Evolutionary conservation across 2,888 invertebrate species (phyloP).

Genomic region (Mythimna pallens): DNA sequence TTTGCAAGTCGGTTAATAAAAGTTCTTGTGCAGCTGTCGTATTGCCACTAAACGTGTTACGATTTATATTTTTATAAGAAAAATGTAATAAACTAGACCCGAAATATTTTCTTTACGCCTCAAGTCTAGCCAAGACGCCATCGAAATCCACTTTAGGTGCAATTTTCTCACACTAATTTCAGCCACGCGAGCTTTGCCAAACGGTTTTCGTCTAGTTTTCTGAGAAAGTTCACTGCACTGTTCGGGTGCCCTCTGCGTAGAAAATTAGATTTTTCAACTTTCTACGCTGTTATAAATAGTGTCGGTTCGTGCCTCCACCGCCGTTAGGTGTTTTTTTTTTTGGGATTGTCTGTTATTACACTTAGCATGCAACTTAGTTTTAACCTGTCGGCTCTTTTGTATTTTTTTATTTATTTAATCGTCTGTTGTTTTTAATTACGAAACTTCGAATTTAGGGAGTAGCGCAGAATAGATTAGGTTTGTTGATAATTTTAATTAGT

Average conservation of each 20-base stretch:
- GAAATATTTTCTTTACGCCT: slow-evolving; percentile 44
- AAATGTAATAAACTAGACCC: slow-evolving; percentile 11
- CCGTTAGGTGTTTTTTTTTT: slow-evolving; percentile 50
- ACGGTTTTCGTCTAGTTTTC: slow-evolving; percentile 82
- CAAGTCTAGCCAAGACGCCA: slow-evolving; percentile 55
- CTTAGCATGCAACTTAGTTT: slow-evolving; percentile 61
- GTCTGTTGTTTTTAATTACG: slow-evolving; percentile 62
- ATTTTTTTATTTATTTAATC: slow-evolving; percentile 37
- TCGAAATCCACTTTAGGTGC: slow-evolving; percentile 58
- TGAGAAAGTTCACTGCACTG: slow-evolving; percentile 81
- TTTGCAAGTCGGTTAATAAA: no score
- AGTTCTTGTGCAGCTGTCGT: slow-evolving; percentile 3
- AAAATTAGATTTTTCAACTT: slow-evolving; percentile 75
- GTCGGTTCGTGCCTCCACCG: slow-evolving; percentile 43
- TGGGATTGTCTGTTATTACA: slow-evolving; percentile 64
- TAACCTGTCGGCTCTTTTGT: slow-evolving; percentile 50
- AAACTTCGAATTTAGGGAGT: slow-evolving; percentile 30
- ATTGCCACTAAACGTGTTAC: slow-evolving; percentile 2
- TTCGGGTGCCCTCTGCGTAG: slow-evolving; percentile 77
- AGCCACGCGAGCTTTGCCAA: slow-evolving; percentile 82
- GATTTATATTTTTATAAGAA: slow-evolving; percentile 19
- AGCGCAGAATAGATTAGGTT: slow-evolving; percentile 25
- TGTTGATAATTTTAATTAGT: slow-evolving; percentile 11
- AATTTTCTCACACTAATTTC: slow-evolving; percentile 81
- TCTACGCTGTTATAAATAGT: slow-evolving; percentile 56